phyloP scores from a whole-genome alignment of 2,113 vertebrate species.

The Sylvietta virens region DNA sequence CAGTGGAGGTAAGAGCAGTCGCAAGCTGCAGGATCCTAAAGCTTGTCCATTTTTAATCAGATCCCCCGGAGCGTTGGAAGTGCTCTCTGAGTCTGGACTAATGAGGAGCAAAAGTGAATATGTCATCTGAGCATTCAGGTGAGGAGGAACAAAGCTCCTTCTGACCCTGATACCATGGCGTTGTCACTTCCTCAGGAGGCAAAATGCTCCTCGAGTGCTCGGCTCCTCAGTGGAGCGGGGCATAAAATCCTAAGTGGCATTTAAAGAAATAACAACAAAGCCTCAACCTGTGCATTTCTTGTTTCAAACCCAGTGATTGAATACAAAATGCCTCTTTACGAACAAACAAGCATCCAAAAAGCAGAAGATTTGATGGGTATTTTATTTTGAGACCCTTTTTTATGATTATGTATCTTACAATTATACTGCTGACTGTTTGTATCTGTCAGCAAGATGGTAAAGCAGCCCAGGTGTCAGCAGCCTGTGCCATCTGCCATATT shows the following conservation, averaged over 20 bases:
- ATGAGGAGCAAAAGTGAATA: conserved; percentile 17
- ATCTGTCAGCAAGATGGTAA: background rate
- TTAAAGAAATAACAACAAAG: background rate
- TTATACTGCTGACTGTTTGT: conserved; percentile 5
- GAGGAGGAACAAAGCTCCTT: background rate
- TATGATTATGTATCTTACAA: background rate
- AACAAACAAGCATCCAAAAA: background rate
- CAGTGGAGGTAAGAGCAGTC: background rate
- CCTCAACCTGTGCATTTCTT: background rate
- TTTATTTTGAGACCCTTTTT: background rate
- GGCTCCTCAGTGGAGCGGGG: background rate
- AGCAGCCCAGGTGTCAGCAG: conserved; percentile 20
- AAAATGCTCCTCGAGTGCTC: rapidly evolving
- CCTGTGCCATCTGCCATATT: conserved; percentile 39
- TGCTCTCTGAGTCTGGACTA: background rate
- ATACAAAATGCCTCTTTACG: background rate
- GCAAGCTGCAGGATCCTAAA: background rate
- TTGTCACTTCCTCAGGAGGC: background rate
- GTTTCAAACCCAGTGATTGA: background rate
- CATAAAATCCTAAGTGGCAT: background rate
- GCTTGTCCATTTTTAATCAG: conserved; percentile 18
- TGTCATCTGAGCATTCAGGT: background rate
- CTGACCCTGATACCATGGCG: rapidly evolving
- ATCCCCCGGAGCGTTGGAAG: background rate
- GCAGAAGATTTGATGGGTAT: background rate